phyloP scores from a whole-genome alignment of 2,797 vertebrate species.

The Eremophila alpestris region DNA sequence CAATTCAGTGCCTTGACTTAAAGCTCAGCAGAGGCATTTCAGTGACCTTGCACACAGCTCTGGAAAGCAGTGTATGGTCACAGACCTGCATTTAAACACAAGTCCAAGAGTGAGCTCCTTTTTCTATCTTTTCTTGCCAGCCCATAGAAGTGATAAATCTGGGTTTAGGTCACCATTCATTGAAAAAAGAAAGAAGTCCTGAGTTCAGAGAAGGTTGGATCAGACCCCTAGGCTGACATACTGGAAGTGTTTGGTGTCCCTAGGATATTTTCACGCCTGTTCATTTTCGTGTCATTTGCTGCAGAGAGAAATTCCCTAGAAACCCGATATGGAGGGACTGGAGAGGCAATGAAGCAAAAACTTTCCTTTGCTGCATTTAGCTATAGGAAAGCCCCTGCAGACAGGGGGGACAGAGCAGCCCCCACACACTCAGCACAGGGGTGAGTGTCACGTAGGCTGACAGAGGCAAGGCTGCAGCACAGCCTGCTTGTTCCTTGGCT shows the following conservation, averaged over 20 bases:
- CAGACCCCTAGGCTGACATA: neutral
- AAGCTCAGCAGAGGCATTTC: neutral
- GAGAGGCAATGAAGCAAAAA: neutral
- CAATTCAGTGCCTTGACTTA: neutral
- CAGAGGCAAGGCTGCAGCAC: neutral
- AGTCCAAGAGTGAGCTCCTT: neutral
- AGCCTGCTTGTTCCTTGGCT: neutral
- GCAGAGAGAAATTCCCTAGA: neutral
- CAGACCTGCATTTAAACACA: neutral
- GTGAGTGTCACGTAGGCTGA: rapidly evolving
- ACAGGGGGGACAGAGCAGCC: neutral
- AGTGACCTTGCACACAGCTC: neutral
- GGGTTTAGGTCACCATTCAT: neutral
- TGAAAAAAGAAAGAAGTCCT: neutral
- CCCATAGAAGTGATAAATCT: neutral
- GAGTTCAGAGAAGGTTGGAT: neutral
- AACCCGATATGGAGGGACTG: neutral
- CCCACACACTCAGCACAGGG: neutral
- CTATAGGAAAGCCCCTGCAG: neutral
- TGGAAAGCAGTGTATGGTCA: neutral
- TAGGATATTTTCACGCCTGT: neutral
- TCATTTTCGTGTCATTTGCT: neutral
- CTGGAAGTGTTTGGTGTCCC: neutral
- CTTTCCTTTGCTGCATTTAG: neutral
- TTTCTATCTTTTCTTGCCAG: neutral